Evolutionary conservation across 2,797 vertebrate species (phyloP), one percentile per base, ranked within the genome.

Genomic region (Pteropus rufus): DNA sequence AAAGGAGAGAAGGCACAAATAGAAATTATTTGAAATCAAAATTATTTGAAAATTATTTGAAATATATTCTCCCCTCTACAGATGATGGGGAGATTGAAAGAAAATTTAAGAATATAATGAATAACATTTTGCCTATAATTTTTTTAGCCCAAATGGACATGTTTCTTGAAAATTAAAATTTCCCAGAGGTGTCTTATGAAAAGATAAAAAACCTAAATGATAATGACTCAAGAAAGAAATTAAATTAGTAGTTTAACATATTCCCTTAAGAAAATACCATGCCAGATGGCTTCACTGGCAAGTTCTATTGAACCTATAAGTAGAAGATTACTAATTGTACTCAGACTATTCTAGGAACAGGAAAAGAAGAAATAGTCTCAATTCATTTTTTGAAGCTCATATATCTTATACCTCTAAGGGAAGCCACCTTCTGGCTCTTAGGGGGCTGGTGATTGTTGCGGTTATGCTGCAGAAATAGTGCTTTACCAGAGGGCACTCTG

Each of bases 151-250:
- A 58, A 84, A 56, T 46, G 14, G 70, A 89, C 31, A 80, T 7
- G 41, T 64, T 81, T 95, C 18, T 77, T 89, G 24, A 92, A 85
- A 89, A 93, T 29, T 14, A 70, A 26, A 93, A 87, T 86, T 77
- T 87, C 18, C 7, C 36, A 49, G 19, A 36, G 88, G 0, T 34
- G 14, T 77, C 52, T 67, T 46, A 39, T 87, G 24, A 70, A 82
- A 52, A 72, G 34, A 65, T 9, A 69, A 34, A 90, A 85, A 86
- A 62, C 11, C 24, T 39, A 76, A 60, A 41, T 86, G 15, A 75
- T 80, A 85, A 89, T 39, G 36, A 80, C 39, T 93, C 44, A 82
- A 58, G 39, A 95, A 82, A 58, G n/a, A 95, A 86, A 54, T 76
- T 54, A 69, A 69, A 39, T 54, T n/a, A 79, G 12, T 64, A 79